Evolutionary conservation across 2,888 invertebrate species (phyloP), one percentile per base, ranked within the genome.

Genomic region (Heliconius ethilla): DNA sequence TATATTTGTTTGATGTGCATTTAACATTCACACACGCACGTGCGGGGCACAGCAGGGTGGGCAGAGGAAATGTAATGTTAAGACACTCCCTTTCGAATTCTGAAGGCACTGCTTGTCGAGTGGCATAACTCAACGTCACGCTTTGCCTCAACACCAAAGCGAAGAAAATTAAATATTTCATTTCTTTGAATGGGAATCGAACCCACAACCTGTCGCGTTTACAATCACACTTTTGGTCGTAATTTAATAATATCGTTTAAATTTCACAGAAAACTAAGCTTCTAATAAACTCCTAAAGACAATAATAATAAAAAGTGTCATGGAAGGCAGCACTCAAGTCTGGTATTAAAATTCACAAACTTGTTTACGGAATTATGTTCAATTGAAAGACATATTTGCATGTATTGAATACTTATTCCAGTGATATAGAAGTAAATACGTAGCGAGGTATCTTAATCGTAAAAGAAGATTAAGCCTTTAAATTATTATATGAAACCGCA

Each of bases 391-490:
- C 25, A 74, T 74, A 74, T 63, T 74, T 74, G 40, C 45, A 65
- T 45, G 62, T 45, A 75, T 70, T 74, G 65, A 76, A 63, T 65
- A 59, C 29, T 27, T 65, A 66, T 78, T 70, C 75, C 66, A 72
- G 63, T 69, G 59, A 74, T 59, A 74, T 63, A 72, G 72, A 72
- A 66, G 65, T 74, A 74, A 77, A 77, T 69, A 62, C 62, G 62
- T 40, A 59, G 51, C 33, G 27, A 74, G 69, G 76, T 76, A 79
- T 70, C 76, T 76, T 74, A 79, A 76, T 76, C 78, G 76, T 79
- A 79, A 79, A 73, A 79, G 76, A 79, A 79, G 63, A 76, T 76
- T 79, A 73, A 76, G 51, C 70, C 72, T 63, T 45, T 74, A 77
- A 73, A 25, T 63, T 76, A 74, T 73, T 76, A 76, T 74, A 74